phyloP scores from a whole-genome alignment of 2,888 invertebrate species.

The Aphodius granarius region DNA sequence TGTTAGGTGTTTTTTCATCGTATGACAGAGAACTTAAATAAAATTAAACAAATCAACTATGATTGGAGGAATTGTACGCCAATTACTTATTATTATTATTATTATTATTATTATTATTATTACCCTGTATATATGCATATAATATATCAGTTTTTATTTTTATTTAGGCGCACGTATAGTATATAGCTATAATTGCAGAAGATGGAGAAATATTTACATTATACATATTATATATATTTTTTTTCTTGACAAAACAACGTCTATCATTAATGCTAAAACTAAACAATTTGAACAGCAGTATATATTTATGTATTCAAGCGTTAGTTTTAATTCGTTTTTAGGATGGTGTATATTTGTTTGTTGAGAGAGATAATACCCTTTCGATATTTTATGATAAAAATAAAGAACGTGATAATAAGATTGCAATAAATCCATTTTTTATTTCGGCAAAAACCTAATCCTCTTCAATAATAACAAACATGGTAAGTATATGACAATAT shows the following conservation, averaged over 20 bases:
- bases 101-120: no score
- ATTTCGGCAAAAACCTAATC: background rate
- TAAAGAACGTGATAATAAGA: background rate
- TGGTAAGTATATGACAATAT: background rate
- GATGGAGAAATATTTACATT: background rate
- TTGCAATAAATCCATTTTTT: background rate
- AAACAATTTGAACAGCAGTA: background rate
- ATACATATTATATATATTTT: background rate
- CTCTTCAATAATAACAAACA: background rate
- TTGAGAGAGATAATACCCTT: background rate
- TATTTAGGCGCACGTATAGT: background rate
- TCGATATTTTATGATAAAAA: background rate
- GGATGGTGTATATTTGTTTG: background rate
- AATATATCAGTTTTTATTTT: background rate
- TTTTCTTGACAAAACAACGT: background rate
- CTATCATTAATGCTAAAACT: background rate
- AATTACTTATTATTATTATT: background rate
- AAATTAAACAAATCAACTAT: background rate
- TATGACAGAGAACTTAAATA: background rate
- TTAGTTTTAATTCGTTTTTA: background rate
- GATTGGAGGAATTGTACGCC: background rate
- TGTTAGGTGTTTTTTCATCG: background rate
- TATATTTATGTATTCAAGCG: background rate
- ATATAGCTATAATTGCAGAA: background rate
- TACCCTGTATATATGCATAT: background rate